Conservation (phyloP, 2,888 invertebrate species). For the Latheticus oryzae region DNA sequence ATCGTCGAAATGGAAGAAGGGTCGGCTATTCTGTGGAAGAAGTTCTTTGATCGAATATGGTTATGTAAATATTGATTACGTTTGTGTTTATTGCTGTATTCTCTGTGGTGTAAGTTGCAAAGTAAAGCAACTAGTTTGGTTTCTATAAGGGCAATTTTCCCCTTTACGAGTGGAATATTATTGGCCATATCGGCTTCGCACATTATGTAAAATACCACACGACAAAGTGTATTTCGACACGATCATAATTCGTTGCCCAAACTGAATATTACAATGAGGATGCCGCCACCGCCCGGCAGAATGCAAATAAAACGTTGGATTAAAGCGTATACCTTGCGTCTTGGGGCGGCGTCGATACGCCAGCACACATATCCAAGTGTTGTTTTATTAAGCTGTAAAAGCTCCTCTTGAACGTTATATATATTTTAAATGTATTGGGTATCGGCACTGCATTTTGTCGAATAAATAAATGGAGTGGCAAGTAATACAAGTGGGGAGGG, state of each 20-base stretch:
- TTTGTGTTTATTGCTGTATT: too few species aligned
- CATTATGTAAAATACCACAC: slow-evolving; percentile 31
- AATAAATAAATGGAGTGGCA: slow-evolving; percentile 53
- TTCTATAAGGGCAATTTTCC: slow-evolving; percentile 14
- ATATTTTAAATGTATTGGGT: slow-evolving; percentile 54
- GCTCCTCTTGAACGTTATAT: slow-evolving; percentile 48
- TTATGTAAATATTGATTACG: too few species aligned
- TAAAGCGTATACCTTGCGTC: slow-evolving; percentile 37
- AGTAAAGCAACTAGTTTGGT: slow-evolving; percentile 4
- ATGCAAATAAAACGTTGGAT: slow-evolving; percentile 40
- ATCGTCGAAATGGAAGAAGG: too few species aligned
- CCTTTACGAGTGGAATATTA: too few species aligned
- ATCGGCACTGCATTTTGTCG: slow-evolving; percentile 53
- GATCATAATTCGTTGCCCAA: slow-evolving; percentile 35
- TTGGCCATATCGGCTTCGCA: slow-evolving; percentile 12
- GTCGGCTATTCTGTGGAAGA: too few species aligned
- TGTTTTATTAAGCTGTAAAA: slow-evolving; percentile 54
- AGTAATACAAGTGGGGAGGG: slow-evolving; percentile 48
- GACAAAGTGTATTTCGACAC: slow-evolving; percentile 23
- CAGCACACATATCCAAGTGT: slow-evolving; percentile 37
- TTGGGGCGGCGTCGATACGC: slow-evolving; percentile 27
- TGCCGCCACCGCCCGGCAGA: slow-evolving; percentile 23
- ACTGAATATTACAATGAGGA: slow-evolving; percentile 40
- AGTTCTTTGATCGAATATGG: too few species aligned
- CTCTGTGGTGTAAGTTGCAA: neutral